Base-by-base conservation (phyloP, 2,797 vertebrate species). In the Macrochelys suwanniensis region DNA sequence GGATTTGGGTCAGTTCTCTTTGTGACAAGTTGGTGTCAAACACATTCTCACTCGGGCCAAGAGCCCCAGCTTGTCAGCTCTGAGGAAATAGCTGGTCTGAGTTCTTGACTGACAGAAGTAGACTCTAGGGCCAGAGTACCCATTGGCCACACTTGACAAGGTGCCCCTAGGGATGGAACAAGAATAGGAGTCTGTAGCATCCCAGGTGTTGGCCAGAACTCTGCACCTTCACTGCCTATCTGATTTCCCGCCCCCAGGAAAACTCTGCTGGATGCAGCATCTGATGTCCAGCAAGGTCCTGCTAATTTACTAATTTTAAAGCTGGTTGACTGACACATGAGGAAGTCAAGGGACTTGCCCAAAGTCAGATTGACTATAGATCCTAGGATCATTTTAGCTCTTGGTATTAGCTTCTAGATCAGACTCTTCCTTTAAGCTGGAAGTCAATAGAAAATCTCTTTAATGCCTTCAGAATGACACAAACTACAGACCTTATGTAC, bases 211-310 rank as follows among this genome's bases (percentile, higher is more conserved):
- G 33, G 15, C 31, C 61, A 65, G 16, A 65, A 17, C 61, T 85
- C 51, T 92, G 68, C 77, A 89, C 80, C n/a, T 11, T 81, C 49
- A 33, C 68, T 59, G 80, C 84, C 11, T 17, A 89, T 88, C 51
- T n/a, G 82, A 79, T 87, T 91, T 92, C 51, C 51, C 47, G 89
- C 10, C 54, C 42, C 92, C 19, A 33, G 68, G 85, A 93, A 89
- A 53, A n/a, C 33, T 8, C 42, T 71, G 45, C 25, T 79, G 76
- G 61, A 54, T 57, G 88, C 86, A 94, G 59, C 54, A 87, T 89
- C 42, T 45, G 45, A 31, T 80, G 95, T 94, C 33, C 33, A 54
- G 45, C 49, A 88, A 45, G 7, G 68, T 51, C 10, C 54, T 83
- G 56, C 28, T 87, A 94, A 87, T 88, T 47, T 4, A 93, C 23